Evolutionary conservation across 2,888 invertebrate species (phyloP).

Genomic region (Cantharis flavilabris): DNA sequence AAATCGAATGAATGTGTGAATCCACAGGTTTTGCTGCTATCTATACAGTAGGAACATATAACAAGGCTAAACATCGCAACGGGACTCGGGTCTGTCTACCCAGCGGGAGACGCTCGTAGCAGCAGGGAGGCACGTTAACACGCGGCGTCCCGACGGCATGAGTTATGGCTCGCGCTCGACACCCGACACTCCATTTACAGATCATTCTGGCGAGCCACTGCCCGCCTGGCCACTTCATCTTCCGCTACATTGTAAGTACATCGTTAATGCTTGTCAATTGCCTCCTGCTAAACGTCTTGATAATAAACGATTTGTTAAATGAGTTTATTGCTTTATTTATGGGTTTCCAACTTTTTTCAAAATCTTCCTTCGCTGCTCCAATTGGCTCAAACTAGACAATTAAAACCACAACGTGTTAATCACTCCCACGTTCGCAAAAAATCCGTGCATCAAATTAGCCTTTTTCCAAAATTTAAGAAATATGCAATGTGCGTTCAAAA

Average conservation of each 20-base stretch:
- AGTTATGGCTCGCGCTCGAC: constrained; percentile 59
- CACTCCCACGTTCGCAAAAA: neutral
- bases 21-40: constrained; percentile 39
- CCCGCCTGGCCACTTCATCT: constrained; percentile 41
- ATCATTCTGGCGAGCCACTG: constrained; percentile 59
- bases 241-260: constrained; percentile 45
- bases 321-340: constrained; percentile 50
- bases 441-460: neutral
- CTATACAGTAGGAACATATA: constrained; percentile 33
- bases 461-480: constrained; percentile 20
- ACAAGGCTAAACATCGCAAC: constrained; percentile 47
- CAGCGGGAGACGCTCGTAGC: constrained; percentile 48
- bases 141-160: constrained; percentile 54
- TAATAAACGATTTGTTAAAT: constrained; percentile 51
- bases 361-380: neutral
- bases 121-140: constrained; percentile 49
- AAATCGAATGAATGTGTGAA: constrained; percentile 36
- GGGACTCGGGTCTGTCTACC: constrained; percentile 45
- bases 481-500: constrained; percentile 34
- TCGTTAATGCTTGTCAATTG: constrained; percentile 52
- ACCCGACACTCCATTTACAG: constrained; percentile 63
- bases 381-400: neutral
- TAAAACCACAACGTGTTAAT: neutral
- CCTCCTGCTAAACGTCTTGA: constrained; percentile 52
- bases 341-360: constrained; percentile 19